Evolutionary conservation across 1,140 invertebrate species (phyloP).

Genomic region (Pseudomyrmex concolor): DNA sequence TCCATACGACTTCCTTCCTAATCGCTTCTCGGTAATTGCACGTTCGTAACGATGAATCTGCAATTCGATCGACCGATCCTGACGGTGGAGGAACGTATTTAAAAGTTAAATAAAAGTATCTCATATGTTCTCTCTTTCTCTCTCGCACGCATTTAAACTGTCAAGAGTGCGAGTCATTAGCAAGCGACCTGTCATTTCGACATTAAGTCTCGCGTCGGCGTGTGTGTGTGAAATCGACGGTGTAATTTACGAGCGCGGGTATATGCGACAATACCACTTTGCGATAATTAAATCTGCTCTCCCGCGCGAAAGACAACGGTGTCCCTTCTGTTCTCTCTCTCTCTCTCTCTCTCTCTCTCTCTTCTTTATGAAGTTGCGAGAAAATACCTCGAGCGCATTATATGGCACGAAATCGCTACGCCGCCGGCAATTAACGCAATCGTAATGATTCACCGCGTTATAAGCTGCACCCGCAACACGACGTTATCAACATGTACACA

Average conservation of each 20-base stretch:
- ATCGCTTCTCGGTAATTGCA: conserved; percentile 32
- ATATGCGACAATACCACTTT: conserved; percentile 33
- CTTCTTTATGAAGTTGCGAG: conserved; percentile 2
- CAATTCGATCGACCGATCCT: neutral
- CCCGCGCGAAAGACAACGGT: conserved; percentile 25
- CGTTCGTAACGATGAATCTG: conserved; percentile 25
- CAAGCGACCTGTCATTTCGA: conserved; percentile 35
- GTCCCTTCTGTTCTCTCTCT: neutral
- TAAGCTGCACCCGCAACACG: neutral
- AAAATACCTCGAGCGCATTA: conserved; percentile 18
- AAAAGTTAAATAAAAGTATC: conserved; percentile 13
- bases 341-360: neutral
- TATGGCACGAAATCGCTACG: conserved; percentile 17
- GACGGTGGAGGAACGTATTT: neutral
- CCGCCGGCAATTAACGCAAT: conserved; percentile 13
- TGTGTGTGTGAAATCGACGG: neutral
- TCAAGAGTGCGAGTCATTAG: conserved; percentile 41
- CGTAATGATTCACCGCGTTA: neutral
- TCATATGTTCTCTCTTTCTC: neutral
- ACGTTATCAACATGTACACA: neutral
- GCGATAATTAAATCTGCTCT: conserved; percentile 51
- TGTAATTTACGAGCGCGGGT: conserved; percentile 19
- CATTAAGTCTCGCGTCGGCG: conserved; percentile 1
- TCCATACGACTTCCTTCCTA: conserved; percentile 34
- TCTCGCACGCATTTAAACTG: conserved; percentile 17